phyloP scores from a whole-genome alignment of 2,797 vertebrate species.

The Neomorphus geoffroyi region DNA sequence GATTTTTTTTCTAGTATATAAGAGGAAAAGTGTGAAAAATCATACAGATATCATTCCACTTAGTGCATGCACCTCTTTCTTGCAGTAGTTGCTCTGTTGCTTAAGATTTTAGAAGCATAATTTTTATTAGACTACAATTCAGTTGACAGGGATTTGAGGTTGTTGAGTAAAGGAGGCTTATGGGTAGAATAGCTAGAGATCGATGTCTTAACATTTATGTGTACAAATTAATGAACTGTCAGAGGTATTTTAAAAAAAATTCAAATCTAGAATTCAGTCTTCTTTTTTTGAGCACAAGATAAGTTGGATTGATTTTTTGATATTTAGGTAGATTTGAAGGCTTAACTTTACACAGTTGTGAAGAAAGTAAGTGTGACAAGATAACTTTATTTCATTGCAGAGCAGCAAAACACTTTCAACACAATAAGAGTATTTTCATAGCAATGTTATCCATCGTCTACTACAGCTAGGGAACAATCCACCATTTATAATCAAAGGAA shows the following conservation, averaged over 20 bases:
- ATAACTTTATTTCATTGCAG: not conserved
- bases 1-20: not conserved
- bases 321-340: not conserved
- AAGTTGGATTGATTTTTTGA: not conserved
- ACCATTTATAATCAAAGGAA: not conserved
- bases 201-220: not conserved
- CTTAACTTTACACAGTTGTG: not conserved
- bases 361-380: not conserved
- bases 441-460: not conserved
- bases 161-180: not conserved
- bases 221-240: not conserved
- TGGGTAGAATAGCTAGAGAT: not conserved
- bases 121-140: not conserved
- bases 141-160: not conserved
- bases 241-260: not conserved
- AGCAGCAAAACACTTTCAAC: not conserved
- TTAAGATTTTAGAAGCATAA: not conserved
- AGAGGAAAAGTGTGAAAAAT: not conserved
- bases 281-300: not conserved
- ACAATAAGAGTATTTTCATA: not conserved
- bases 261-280: not conserved
- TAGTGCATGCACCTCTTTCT: not conserved
- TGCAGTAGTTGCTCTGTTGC: not conserved
- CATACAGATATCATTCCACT: not conserved
- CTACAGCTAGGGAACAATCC: not conserved